A percentile compares a stretch with the other conserved stretches of the same genome.
phyloP scores from a whole-genome alignment of 1,140 invertebrate genomes.

The Drosophila kanapiae region DNA sequence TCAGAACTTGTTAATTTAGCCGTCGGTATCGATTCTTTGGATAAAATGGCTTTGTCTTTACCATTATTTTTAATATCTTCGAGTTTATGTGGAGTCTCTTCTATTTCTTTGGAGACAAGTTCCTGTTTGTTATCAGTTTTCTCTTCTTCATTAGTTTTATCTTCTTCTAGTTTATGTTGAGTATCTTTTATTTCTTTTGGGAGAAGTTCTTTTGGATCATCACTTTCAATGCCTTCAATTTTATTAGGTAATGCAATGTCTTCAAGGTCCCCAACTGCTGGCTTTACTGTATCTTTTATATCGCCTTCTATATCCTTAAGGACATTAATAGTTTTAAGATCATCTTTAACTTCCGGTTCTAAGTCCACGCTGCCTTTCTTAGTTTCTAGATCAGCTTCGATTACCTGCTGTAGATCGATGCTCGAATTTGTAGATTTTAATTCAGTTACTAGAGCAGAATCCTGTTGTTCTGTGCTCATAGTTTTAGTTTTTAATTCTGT shows the following conservation, averaged over 20 bases:
- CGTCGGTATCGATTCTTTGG: not conserved
- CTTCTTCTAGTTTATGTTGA: not conserved
- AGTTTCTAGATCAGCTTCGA: not conserved
- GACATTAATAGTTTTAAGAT: not conserved
- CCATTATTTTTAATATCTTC: not conserved
- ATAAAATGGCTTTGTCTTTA: not conserved
- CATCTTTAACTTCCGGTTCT: not conserved
- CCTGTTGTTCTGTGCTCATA: not conserved
- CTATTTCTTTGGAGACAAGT: not conserved
- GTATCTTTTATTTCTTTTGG: not conserved
- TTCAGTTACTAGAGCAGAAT: not conserved
- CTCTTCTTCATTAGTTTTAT: no score
- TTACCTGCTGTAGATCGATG: not conserved
- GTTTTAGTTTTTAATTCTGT: not conserved
- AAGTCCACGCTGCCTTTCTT: constrained; percentile 2
- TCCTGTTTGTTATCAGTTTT: not conserved
- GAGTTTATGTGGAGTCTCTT: not conserved
- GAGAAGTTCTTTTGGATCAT: not conserved
- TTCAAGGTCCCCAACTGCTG: not conserved
- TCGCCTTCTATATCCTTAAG: not conserved
- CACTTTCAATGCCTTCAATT: not conserved
- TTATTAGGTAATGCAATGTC: not conserved
- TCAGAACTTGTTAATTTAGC: not conserved
- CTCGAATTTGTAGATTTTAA: not conserved
- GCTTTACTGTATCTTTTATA: not conserved